Conservation (phyloP, 1,140 invertebrate genomes). For the Hyphantria cunea region DNA sequence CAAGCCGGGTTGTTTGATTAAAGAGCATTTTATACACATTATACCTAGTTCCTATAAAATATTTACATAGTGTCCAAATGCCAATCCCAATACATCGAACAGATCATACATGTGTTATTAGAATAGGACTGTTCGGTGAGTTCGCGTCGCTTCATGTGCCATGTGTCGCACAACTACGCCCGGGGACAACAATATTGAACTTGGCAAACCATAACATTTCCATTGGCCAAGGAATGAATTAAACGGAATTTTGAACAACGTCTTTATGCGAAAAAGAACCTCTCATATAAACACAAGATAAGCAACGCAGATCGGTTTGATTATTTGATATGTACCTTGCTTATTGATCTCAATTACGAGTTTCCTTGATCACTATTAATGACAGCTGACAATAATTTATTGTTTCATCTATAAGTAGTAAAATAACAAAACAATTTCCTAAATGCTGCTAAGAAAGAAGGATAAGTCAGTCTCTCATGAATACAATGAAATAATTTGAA, state of each 20-base stretch:
- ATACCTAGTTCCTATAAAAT: slow-evolving; percentile 41
- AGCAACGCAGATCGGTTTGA: slow-evolving; percentile 54
- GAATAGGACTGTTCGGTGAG: slow-evolving; percentile 18
- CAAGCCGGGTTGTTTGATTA: slow-evolving; percentile 26
- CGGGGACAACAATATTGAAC: slow-evolving; percentile 28
- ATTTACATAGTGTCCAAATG: slow-evolving; percentile 38
- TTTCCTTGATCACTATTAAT: slow-evolving; percentile 32
- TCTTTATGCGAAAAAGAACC: slow-evolving; percentile 77
- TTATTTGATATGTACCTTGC: slow-evolving; percentile 74
- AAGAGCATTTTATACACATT: slow-evolving; percentile 34
- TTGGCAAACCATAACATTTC: slow-evolving; percentile 44
- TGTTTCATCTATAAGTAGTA: slow-evolving; percentile 52
- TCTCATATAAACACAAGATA: slow-evolving; percentile 56
- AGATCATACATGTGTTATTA: slow-evolving; percentile 18
- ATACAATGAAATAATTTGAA: slow-evolving; percentile 68
- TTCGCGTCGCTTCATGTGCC: slow-evolving; percentile 40
- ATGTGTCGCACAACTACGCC: slow-evolving; percentile 39
- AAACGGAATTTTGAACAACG: slow-evolving; percentile 77
- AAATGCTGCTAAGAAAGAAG: slow-evolving; percentile 76
- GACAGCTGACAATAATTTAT: slow-evolving; percentile 43
- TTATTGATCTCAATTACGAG: slow-evolving; percentile 50
- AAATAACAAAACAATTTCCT: slow-evolving; percentile 72
- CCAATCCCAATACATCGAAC: slow-evolving; percentile 25
- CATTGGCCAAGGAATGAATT: slow-evolving; percentile 27
- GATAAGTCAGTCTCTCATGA: slow-evolving; percentile 76